Base-by-base conservation (phyloP, 30 jellyfish, hydroid and myxozoan genomes). In the Sanderia malayensis region DNA sequence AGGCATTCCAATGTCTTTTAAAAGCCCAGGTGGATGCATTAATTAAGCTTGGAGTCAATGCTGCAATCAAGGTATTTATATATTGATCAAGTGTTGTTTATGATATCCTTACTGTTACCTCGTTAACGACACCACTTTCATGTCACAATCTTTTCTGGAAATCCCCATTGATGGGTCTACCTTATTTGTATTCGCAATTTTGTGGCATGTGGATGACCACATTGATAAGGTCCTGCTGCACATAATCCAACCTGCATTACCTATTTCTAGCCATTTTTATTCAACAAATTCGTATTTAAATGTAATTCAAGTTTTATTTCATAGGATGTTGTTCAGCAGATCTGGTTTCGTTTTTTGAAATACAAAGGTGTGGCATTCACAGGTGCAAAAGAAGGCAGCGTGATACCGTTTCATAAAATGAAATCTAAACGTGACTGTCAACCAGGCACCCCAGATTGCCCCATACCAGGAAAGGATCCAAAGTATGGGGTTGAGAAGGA, bases 11-110 rank as follows among this genome's bases (percentile, higher is more conserved):
- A 53, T 68, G 84, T 32, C 73, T 80, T 10, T 33, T 80, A 46
- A 80, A 80, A 41, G 92, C 84, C 10, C 92, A 80, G 32, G 74
- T 80, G 15, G 59, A 58, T 29, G 80, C 80, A 3, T 44, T 80
- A 2, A 47, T 80, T 0, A 68, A 68, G 21, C 74, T 80, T 25
- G 92, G 92, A 13, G 92, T 80, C 17, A 46, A 80, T 34, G 80
- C 92, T 20, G 66, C 61, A 0, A 28, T 80, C 34, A 70, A 68
- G 79, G 92, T 80, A 31, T 9, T 49, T 77, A 1, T 46, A 45
- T n/a, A n/a, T n/a, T n/a, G n/a, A n/a, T n/a, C n/a, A n/a, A n/a
- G n/a, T n/a, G n/a, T n/a, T n/a, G n/a, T n/a, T n/a, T n/a, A n/a
- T n/a, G n/a, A n/a, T n/a, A n/a, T n/a, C n/a, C n/a, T n/a, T n/a